A percentile compares a stretch with the other conserved stretches of the same genome.
phyloP scores from a whole-genome alignment of 1,140 invertebrate genomes.

The Drosophila miranda region DNA sequence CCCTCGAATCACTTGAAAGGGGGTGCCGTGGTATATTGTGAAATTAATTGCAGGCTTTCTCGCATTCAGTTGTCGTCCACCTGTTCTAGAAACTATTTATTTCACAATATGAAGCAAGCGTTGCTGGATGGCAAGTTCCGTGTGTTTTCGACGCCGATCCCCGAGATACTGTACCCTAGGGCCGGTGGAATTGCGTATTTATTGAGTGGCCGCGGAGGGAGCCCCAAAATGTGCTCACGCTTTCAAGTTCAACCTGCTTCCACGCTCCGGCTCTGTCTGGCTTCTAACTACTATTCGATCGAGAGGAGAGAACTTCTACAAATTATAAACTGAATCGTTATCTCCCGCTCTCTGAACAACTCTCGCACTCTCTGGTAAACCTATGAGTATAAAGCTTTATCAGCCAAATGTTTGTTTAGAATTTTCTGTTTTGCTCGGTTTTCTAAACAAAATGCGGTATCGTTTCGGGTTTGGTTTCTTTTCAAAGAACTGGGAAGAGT shows the following conservation, averaged over 20 bases:
- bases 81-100: slow-evolving; percentile 36
- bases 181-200: slow-evolving; percentile 14
- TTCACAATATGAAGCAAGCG: slow-evolving; percentile 15
- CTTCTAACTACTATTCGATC: slow-evolving; percentile 21
- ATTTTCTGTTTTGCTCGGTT: slow-evolving; percentile 35
- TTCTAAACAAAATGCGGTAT: slow-evolving; percentile 31
- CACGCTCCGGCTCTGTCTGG: slow-evolving; percentile 1
- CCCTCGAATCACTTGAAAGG: slow-evolving; percentile 29
- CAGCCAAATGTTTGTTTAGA: slow-evolving; percentile 4
- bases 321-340: neutral
- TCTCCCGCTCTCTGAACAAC: neutral
- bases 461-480: neutral
- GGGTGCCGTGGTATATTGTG: slow-evolving; percentile 18
- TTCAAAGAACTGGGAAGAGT: neutral
- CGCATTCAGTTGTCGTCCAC: neutral
- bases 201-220: neutral
- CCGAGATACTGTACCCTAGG: slow-evolving; percentile 18
- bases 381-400: neutral
- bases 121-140: slow-evolving; percentile 2
- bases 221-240: neutral
- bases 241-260: slow-evolving; percentile 27
- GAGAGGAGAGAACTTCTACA: too few species aligned
- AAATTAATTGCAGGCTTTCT: slow-evolving; percentile 28
- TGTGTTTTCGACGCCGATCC: slow-evolving; percentile 16
- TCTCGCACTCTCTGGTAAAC: slow-evolving; percentile 4